Conservation (phyloP, 2,797 vertebrate genomes). For the Neosalanx taihuensis region DNA sequence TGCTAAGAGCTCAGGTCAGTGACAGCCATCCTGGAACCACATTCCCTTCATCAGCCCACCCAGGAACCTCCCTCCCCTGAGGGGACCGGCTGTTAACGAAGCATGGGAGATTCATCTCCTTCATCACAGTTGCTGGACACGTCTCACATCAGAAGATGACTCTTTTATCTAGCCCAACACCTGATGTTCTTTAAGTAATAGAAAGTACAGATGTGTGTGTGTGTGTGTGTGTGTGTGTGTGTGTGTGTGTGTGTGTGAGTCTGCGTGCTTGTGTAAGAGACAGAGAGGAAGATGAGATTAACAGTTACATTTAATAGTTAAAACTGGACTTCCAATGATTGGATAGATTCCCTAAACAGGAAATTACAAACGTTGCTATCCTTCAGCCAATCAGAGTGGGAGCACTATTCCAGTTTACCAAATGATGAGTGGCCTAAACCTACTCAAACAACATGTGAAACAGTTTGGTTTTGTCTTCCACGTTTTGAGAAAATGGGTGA, state of each 20-base stretch:
- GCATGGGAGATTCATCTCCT: conserved; percentile 29
- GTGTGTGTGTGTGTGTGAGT: conserved; percentile 4
- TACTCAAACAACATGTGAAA: too few relatives aligned
- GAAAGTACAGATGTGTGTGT: conserved; percentile 1
- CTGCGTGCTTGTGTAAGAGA: background rate
- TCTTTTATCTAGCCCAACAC: conserved; percentile 28
- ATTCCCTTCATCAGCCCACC: conserved; percentile 26
- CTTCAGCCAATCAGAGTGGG: conserved; percentile 30
- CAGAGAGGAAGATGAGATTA: background rate
- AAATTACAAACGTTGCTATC: conserved; percentile 35
- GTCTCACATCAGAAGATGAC: conserved; percentile 36
- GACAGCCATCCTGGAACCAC: conserved; percentile 28
- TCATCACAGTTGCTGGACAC: conserved; percentile 20
- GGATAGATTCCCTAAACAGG: conserved; percentile 1
- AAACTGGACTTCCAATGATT: conserved; percentile 7
- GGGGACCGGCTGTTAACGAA: conserved; percentile 35
- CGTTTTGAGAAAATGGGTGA: too few relatives aligned
- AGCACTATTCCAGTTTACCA: conserved; percentile 2
- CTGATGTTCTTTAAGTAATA: conserved; percentile 22
- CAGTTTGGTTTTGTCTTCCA: too few relatives aligned
- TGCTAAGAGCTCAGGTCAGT: conserved; percentile 36
- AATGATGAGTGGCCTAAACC: too few relatives aligned
- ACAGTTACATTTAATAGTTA: conserved; percentile 1
- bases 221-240: conserved; percentile 7
- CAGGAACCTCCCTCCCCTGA: conserved; percentile 26